Percentiles rank a stretch among this genome's conserved stretches.
phyloP scores from a whole-genome alignment of 2,888 invertebrate species.

The Leucophenga maculata region DNA sequence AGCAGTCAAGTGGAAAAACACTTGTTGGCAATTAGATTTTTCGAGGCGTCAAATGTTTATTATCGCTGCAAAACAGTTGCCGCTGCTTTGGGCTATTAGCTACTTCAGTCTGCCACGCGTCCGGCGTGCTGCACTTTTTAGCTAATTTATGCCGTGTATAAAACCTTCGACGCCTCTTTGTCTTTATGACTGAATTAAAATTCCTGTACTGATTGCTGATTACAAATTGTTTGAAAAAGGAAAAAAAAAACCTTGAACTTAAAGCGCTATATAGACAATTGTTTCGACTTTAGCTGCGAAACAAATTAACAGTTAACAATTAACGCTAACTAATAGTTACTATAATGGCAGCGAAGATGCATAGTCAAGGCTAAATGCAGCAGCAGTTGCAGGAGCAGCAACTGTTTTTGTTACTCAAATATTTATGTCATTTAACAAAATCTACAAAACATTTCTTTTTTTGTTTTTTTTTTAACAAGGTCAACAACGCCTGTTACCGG shows the following conservation, averaged over 20 bases:
- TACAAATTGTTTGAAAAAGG: too few species aligned
- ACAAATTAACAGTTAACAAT: slow-evolving; percentile 46
- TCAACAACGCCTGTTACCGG: not conserved
- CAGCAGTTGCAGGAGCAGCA: slow-evolving; percentile 25
- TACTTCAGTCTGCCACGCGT: slow-evolving; percentile 9
- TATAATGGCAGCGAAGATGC: not conserved
- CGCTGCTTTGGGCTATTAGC: not conserved
- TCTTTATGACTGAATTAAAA: too few species aligned
- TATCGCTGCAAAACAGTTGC: slow-evolving; percentile 8
- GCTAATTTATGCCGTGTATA: too few species aligned
- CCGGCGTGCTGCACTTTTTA: not conserved
- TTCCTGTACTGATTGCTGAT: too few species aligned
- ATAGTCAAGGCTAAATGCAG: not conserved
- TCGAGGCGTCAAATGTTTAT: not conserved
- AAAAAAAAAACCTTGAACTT: slow-evolving; percentile 47
- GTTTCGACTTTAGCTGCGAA: too few species aligned
- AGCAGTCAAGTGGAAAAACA: not conserved
- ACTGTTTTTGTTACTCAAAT: slow-evolving; percentile 8
- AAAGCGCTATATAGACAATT: slow-evolving; percentile 33
- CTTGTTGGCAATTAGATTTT: not conserved
- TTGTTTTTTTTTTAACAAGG: not conserved
- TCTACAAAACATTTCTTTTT: too few species aligned
- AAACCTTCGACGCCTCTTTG: too few species aligned
- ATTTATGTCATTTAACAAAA: slow-evolving; percentile 5
- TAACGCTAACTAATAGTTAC: too few species aligned